Conservation (phyloP, 2,888 invertebrate species). For the Mystacides longicornis region DNA sequence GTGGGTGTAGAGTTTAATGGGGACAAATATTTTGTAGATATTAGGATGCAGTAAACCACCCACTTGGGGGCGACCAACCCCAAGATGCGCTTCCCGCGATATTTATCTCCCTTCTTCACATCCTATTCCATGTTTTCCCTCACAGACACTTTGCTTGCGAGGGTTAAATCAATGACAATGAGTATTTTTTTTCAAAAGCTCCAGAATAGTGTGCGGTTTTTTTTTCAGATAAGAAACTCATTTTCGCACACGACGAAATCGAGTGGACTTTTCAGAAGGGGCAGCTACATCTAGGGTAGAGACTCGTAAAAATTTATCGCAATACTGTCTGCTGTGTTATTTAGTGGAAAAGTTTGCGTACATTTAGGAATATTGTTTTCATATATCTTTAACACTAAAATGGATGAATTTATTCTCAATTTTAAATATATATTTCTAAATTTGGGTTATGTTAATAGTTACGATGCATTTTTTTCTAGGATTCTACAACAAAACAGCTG, state of each 20-base stretch:
- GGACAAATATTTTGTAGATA: background rate
- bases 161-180: conserved; percentile 1
- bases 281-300: too few species aligned
- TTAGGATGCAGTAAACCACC: conserved; percentile 1
- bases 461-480: too few species aligned
- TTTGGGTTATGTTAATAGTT: too few species aligned
- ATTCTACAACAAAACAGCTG: too few species aligned
- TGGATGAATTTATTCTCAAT: too few species aligned
- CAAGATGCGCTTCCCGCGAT: background rate
- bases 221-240: background rate
- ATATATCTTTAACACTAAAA: too few species aligned
- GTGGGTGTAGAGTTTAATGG: background rate
- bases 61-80: background rate
- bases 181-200: background rate
- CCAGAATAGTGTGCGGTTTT: background rate
- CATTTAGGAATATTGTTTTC: too few species aligned
- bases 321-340: too few species aligned
- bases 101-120: background rate
- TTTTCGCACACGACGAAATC: background rate
- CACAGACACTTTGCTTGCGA: background rate
- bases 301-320: too few species aligned
- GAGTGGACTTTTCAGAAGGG: too few species aligned
- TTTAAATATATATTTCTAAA: too few species aligned
- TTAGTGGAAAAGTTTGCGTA: too few species aligned
- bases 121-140: background rate